phyloP scores from a whole-genome alignment of 2,888 invertebrate genomes.

The Acanthosepion esculentum region DNA sequence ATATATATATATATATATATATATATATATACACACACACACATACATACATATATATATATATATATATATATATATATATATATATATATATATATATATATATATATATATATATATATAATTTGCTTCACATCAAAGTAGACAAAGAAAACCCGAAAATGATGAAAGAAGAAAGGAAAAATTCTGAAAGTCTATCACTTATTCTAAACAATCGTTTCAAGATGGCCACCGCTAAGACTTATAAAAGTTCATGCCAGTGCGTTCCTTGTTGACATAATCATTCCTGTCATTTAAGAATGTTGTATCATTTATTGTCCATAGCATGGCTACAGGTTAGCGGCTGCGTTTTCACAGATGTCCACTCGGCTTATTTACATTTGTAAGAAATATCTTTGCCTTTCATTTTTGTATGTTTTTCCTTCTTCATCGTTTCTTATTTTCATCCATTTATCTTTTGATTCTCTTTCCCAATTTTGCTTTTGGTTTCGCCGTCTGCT shows the following conservation, averaged over 20 bases:
- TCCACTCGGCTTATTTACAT: not conserved
- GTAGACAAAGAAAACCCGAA: not conserved
- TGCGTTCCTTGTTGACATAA: not conserved
- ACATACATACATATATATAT: not conserved
- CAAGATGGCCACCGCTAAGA: not conserved
- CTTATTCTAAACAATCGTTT: conserved; percentile 1
- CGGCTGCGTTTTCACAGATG: conserved; percentile 1
- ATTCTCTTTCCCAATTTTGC: not conserved
- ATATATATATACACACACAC: not conserved
- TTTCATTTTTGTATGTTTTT: not conserved
- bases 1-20: too few relatives aligned
- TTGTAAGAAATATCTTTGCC: not conserved
- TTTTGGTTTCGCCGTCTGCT: not conserved
- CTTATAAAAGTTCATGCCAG: not conserved
- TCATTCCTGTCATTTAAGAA: conserved; percentile 33
- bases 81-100: conserved; percentile 33
- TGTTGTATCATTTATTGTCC: conserved; percentile 33
- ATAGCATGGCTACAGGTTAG: not conserved
- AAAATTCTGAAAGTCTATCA: not conserved
- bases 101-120: conserved; percentile 33
- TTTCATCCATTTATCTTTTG: not conserved
- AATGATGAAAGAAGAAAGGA: not conserved
- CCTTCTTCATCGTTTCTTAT: not conserved
- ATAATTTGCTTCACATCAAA: not conserved
- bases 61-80: not conserved